A percentile compares a stretch with the other conserved stretches of the same genome.
Conservation (phyloP, 2,888 invertebrate genomes). For the Andricus quercusramuli region DNA sequence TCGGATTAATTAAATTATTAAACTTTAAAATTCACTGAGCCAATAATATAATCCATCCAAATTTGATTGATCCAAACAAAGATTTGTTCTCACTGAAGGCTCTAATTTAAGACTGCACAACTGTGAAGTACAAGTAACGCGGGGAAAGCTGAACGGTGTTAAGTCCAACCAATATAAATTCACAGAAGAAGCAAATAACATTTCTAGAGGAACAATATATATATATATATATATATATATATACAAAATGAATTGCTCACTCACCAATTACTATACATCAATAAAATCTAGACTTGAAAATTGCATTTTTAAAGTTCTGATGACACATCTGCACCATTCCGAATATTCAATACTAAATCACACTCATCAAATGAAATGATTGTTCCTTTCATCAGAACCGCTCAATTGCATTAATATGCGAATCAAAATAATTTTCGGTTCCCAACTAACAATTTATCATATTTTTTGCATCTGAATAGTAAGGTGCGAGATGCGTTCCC, state of each 20-base stretch:
- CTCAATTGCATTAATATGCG: neutral
- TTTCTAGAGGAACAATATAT: too few species aligned
- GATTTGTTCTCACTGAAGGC: too few species aligned
- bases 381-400: neutral
- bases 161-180: too few species aligned
- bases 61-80: too few species aligned
- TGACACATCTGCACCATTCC: neutral
- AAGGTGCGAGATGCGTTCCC: neutral
- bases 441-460: neutral
- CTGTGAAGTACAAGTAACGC: too few species aligned
- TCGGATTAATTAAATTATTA: too few species aligned
- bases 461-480: neutral
- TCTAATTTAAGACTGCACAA: too few species aligned
- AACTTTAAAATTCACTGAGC: too few species aligned
- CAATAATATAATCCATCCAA: too few species aligned
- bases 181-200: too few species aligned
- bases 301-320: neutral
- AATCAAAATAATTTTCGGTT: neutral
- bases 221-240: too few species aligned
- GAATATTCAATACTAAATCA: neutral
- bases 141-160: too few species aligned
- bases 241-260: neutral
- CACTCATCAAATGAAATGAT: neutral
- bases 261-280: neutral
- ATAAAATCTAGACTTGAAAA: neutral